Evolutionary conservation across 2,888 invertebrate genomes (phyloP), one percentile per base, ranked within the genome.

Genomic region (Charanyca ferruginea): DNA sequence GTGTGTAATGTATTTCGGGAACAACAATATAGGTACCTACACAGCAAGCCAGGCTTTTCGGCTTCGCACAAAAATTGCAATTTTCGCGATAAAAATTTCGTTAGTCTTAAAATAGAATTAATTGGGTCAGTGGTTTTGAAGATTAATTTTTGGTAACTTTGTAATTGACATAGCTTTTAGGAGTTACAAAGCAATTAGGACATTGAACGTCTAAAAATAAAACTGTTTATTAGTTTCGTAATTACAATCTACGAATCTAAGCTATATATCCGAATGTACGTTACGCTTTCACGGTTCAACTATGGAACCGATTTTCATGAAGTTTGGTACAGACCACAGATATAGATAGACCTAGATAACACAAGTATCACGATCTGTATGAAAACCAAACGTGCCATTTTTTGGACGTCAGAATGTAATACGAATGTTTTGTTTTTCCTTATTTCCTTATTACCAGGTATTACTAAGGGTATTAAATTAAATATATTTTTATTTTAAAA

Each of bases 41-140:
- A 28, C 4, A 7, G 3, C 3, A 28, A 38, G 16, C 38, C 13
- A 9, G 16, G n/a, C 18, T 38, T 23, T 42, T 51, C 9, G 20
- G 18, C n/a, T 25, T 45, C 23, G 22, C 13, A 23, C 8, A 57
- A 45, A 76, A 59, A 55, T 22, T 35, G 11, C 54, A 28, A 67
- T 53, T 25, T 28, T 7, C 11, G 4, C 16, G 25, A 53, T 45
- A 54, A 41, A 60, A 76, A 48, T 5, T 51, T 51, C 51, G 38
- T 59, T 52, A 9, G 7, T 32, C 32, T 51, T 55, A 22, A 53
- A 41, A 45, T 60, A 18, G 28, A 49, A 18, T 22, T 45, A 61
- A 60, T 66, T 67, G 51, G 59, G 59, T 55, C 67, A 47, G 25
- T 0, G 18, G 4, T 41, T 42, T 35, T 18, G 11, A 22, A 32